Evolutionary conservation across 2,113 vertebrate species (phyloP), one percentile per base, ranked within the genome.

Genomic region (Vidua chalybeata): DNA sequence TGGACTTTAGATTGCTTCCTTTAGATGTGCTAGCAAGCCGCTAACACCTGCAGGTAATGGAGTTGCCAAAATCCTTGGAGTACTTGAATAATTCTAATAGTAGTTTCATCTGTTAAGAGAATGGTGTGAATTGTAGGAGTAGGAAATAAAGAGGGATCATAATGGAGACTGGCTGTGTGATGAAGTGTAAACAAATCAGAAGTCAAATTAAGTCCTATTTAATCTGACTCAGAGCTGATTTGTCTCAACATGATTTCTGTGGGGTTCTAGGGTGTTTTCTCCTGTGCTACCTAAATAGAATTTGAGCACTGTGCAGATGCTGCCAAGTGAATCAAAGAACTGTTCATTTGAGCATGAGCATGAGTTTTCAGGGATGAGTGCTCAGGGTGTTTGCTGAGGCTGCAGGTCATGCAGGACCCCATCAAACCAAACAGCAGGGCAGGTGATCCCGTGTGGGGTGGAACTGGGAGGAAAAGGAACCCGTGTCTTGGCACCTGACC

Each of bases 161-260:
- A 89, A 81, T 86, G 72, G 75, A 84, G 89, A 61, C 90, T 69
- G 71, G 66, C 87, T 95, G 76, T 52, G 83, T 78, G 54, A 93
- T 78, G 83, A 94, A 86, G 83, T 90, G 61, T 87, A 94, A 95
- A 93, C 64, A 93, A 81, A 92, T 79, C 69, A 90, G 76, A 87
- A 96, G 83, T 90, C 54, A 89, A 96, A 96, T 92, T 86, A 95
- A 72, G 41, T 72, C 88, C 66, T 66, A 13, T 92, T 91, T 81
- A 81, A 68, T 93, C 51, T 86, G 79, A 86, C 79, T 93, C 37
- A 45, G 72, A 59, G 64, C 33, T 82, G 56, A 92, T 84, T 87
- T 96, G 72, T 58, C 85, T 96, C 88, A 81, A 64, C 72, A 73
- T 86, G 91, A 72, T 66, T 95, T 78, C 76, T 68, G 22, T 30